Conservation (phyloP, 2,113 vertebrate species). For the Donacobius atricapilla region DNA sequence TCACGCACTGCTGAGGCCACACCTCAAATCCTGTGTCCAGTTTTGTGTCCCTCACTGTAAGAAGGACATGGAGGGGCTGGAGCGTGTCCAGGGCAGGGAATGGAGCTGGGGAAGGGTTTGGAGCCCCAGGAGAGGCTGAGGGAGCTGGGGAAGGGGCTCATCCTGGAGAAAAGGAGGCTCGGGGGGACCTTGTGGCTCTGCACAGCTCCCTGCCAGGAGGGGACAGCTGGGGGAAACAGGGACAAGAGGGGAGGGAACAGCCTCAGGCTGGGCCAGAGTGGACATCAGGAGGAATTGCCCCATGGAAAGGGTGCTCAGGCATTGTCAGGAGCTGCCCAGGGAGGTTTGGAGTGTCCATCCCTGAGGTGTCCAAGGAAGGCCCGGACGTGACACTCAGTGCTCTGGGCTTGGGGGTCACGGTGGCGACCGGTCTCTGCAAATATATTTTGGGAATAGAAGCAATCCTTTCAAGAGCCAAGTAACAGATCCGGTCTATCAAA, state of each 20-base stretch:
- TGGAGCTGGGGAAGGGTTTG: rapidly evolving
- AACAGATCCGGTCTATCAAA: neutral
- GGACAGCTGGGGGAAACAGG: neutral
- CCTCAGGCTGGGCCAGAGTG: neutral
- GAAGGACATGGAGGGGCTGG: rapidly evolving
- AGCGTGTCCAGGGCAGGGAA: rapidly evolving
- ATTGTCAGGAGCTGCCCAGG: neutral
- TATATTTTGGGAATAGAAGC: neutral
- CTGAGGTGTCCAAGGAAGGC: neutral
- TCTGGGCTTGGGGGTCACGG: neutral
- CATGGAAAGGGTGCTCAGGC: rapidly evolving
- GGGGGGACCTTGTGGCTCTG: neutral
- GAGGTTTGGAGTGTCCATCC: neutral
- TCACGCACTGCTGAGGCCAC: neutral
- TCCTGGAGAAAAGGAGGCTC: neutral
- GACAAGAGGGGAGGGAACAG: rapidly evolving
- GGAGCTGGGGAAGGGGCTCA: neutral
- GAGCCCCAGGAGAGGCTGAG: rapidly evolving
- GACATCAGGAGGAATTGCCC: rapidly evolving
- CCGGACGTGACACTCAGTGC: rapidly evolving
- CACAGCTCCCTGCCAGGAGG: neutral
- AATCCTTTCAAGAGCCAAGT: neutral
- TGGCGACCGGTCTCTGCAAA: neutral
- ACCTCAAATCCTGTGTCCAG: neutral
- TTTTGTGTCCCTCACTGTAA: neutral